These are phyloP conservation scores for Cyclophora punctaria DNA, from an alignment of 2,888 invertebrate genomes.

Conservation along the genomic window DNA sequence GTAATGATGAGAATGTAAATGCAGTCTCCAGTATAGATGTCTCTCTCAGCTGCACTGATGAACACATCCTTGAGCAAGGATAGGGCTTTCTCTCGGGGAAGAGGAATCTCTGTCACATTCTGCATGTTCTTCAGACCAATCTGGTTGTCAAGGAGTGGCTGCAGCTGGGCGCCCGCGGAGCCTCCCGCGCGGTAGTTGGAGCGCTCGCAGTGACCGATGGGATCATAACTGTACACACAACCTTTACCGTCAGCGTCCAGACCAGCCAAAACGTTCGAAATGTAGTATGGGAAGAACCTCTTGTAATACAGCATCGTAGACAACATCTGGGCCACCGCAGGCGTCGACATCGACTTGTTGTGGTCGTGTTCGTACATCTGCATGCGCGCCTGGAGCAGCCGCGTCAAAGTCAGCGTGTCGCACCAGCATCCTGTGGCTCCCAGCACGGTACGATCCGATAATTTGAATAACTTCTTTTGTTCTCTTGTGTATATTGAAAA, in stretches of 20 bases:
- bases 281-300: conserved; percentile 98
- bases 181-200: conserved; percentile 91
- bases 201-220: conserved; percentile 95
- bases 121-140: conserved; percentile 93
- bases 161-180: conserved; percentile 90
- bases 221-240: conserved; percentile 96
- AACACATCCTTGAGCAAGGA: conserved; percentile 95
- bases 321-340: conserved; percentile 95
- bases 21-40: conserved; percentile 97
- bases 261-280: conserved; percentile 95
- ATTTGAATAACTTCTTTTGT: conserved; percentile 88
- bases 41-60: conserved; percentile 97
- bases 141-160: conserved; percentile 97
- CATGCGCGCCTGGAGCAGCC: conserved; percentile 88
- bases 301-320: conserved; percentile 97
- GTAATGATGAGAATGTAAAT: conserved; percentile 91
- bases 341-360: conserved; percentile 92
- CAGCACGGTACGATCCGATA: conserved; percentile 90
- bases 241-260: conserved; percentile 95
- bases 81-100: conserved; percentile 88
- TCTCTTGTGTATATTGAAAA: conserved; percentile 92
- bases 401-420: conserved; percentile 93
- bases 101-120: conserved; percentile 76
- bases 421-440: conserved; percentile 98
- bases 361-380: conserved; percentile 97